Evolutionary conservation across 2,113 vertebrate species (phyloP), one percentile per base, ranked within the genome.

Genomic region (Callionymus lyra): DNA sequence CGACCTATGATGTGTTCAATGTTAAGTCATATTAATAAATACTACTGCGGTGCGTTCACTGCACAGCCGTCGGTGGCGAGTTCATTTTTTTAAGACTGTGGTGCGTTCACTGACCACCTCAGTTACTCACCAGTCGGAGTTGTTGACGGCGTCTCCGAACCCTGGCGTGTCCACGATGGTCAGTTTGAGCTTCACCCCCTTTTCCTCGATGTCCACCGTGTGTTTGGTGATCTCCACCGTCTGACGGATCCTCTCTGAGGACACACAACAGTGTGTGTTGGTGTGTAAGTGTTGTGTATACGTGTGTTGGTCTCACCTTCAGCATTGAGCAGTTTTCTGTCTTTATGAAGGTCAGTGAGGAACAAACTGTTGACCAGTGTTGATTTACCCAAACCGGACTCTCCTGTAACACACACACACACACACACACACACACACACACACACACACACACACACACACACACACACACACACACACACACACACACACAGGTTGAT

Each of bases 211-310:
- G 82, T 95, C 92, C 66, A 94, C 91, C 0, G 91, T 95, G 76
- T 90, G 90, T 49, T 92, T 93, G 6, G 88, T 78, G 18, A 95
- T 93, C 74, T 93, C 91, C 14, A 96, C 92, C 0, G 93, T 95
- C 71, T 92, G 92, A 64, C 38, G 87, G 73, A 93, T 93, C 9
- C 90, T 87, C 66, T 94, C 91, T 92, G 39, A 53, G 2, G 32
- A 36, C 4, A 46, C 2, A 37, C 4, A 21, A 11, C 34, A n/a
- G 21, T 4, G 21, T 4, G 21, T 27, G 21, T 4, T 4, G 21
- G 21, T 27, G 21, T 5, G 21, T 5, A 8, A 27, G 21, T 5
- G 21, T 27, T 27, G 21, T 8, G 21, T 27, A 8, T 8, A 8
- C 8, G 21, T 27, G 15, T 6, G 13, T 9, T 6, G 9, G 36